phyloP scores from a whole-genome alignment of 2,113 vertebrate species.

The Synodontis membranacea region DNA sequence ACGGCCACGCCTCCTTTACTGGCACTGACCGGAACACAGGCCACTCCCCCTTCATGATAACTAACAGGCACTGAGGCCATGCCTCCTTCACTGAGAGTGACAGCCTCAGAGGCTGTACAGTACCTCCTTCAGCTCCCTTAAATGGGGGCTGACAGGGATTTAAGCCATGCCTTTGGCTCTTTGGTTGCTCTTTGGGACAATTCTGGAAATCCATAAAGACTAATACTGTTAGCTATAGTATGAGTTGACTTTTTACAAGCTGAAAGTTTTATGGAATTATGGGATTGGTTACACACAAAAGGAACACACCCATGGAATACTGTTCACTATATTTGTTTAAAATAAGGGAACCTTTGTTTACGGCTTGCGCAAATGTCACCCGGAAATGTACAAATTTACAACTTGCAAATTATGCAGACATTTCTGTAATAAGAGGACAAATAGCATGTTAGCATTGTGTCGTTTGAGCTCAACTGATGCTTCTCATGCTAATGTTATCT shows the following conservation, averaged over 20 bases:
- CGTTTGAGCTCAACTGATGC: not conserved
- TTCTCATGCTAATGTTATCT: not conserved
- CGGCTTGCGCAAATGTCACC: not conserved
- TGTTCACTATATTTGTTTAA: no score
- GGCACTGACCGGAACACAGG: not conserved
- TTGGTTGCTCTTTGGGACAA: not conserved
- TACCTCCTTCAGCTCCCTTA: not conserved
- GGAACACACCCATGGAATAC: not conserved
- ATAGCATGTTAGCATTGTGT: not conserved
- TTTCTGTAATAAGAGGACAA: not conserved
- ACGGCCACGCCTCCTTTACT: not conserved
- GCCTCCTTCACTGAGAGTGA: not conserved
- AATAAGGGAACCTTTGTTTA: not conserved
- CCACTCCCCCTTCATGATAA: not conserved
- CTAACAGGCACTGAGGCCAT: not conserved
- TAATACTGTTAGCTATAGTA: not conserved
- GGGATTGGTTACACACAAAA: not conserved
- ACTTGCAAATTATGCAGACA: not conserved
- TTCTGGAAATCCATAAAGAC: conserved; percentile 3
- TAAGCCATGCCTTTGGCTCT: not conserved
- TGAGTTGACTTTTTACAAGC: not conserved
- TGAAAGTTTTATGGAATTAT: not conserved
- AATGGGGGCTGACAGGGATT: not conserved
- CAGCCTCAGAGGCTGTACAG: not conserved
- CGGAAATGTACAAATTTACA: not conserved